Percentiles rank a stretch among this genome's conserved stretches.
Evolutionary conservation across 2,797 vertebrate species (phyloP).

Genomic region (Aeoliscus strigatus): DNA sequence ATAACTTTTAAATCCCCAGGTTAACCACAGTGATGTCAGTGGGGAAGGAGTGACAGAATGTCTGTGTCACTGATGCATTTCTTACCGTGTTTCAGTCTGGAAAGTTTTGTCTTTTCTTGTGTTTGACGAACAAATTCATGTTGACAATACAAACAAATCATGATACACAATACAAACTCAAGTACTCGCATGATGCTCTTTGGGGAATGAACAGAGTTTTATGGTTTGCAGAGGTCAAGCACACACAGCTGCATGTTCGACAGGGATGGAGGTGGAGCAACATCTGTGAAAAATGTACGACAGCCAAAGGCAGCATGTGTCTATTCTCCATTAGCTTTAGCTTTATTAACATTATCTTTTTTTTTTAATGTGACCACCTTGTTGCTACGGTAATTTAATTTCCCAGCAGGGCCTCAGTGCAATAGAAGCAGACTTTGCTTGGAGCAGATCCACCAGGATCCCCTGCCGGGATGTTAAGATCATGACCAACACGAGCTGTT

Average conservation of each 20-base stretch:
- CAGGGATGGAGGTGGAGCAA: slow-evolving; percentile 41
- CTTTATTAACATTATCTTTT: slow-evolving; percentile 51
- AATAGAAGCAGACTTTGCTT: slow-evolving; percentile 41
- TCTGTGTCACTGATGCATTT: too few species aligned
- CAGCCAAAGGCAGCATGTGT: slow-evolving; percentile 33
- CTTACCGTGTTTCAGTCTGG: too few species aligned
- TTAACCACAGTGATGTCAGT: too few species aligned
- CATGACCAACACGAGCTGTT: slow-evolving; percentile 43
- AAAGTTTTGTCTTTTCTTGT: too few species aligned
- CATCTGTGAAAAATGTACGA: slow-evolving; percentile 44
- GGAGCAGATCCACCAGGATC: slow-evolving; percentile 58
- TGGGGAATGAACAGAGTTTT: slow-evolving; percentile 23
- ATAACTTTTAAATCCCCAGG: too few species aligned
- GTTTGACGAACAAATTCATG: too few species aligned
- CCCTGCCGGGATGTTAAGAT: slow-evolving; percentile 59
- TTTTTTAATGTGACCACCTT: slow-evolving; percentile 54
- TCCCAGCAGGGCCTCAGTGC: slow-evolving; percentile 61
- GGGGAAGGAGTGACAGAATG: too few species aligned
- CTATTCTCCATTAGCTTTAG: slow-evolving; percentile 49
- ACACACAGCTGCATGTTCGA: slow-evolving; percentile 19
- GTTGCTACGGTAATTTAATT: slow-evolving; percentile 71
- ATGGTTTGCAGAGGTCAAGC: slow-evolving; percentile 31
- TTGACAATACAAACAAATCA: too few species aligned
- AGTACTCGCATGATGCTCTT: too few species aligned
- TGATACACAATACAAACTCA: too few species aligned